phyloP scores from a whole-genome alignment of 2,888 invertebrate genomes.

The Apantesis nais region DNA sequence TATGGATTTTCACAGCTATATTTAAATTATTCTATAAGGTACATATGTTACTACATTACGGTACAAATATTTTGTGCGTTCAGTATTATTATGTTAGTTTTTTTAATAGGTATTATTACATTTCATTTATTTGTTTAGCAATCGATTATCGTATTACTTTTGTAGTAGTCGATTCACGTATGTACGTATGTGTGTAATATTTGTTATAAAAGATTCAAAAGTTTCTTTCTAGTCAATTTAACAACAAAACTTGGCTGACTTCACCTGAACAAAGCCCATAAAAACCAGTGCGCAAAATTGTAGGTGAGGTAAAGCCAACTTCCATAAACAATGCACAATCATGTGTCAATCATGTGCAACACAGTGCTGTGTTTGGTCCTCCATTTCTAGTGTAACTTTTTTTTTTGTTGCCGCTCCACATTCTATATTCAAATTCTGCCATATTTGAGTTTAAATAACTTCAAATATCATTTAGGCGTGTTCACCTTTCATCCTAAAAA shows the following conservation, averaged over 20 bases:
- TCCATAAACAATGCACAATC: background rate
- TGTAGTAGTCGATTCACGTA: too few species aligned
- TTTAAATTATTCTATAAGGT: too few species aligned
- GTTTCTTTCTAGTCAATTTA: background rate
- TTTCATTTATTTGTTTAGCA: too few species aligned
- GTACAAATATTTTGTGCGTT: too few species aligned
- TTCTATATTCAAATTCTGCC: background rate
- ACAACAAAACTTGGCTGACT: background rate
- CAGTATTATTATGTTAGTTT: too few species aligned
- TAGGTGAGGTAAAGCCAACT: background rate
- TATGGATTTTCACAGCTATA: too few species aligned
- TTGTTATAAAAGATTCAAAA: background rate
- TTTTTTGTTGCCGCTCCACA: background rate
- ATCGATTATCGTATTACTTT: too few species aligned
- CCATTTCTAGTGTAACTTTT: background rate
- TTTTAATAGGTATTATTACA: too few species aligned
- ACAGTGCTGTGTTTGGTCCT: too few species aligned
- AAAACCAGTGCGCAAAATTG: background rate
- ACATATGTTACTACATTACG: too few species aligned
- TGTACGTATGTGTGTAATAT: background rate
- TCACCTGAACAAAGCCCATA: background rate
- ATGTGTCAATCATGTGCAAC: too few species aligned
- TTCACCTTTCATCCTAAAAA: background rate
- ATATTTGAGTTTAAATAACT: background rate
- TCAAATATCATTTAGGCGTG: background rate